A percentile compares a stretch with the other conserved stretches of the same genome.
Evolutionary conservation across 1,140 invertebrate genomes (phyloP).

Genomic region (Drosophila burlai): DNA sequence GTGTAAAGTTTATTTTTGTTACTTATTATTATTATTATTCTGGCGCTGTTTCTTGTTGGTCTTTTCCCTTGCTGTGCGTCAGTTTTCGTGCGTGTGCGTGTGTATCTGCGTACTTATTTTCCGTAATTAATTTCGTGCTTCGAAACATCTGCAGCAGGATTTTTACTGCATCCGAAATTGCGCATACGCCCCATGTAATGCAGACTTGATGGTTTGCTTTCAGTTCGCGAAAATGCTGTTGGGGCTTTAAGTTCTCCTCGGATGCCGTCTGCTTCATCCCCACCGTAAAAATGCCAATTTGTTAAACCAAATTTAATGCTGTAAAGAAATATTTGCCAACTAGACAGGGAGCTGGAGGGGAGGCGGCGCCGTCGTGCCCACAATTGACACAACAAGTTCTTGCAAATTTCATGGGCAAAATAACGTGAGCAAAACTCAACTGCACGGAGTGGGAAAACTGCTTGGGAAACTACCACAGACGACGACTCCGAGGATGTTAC

Average conservation of each 20-base stretch:
- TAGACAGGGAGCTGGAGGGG: slow-evolving; percentile 20
- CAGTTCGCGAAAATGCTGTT: slow-evolving; percentile 42
- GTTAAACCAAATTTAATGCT: slow-evolving; percentile 67
- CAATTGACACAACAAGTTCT: slow-evolving; percentile 74
- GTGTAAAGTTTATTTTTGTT: slow-evolving; percentile 81
- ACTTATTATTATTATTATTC: slow-evolving; percentile 79
- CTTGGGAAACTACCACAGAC: slow-evolving; percentile 25
- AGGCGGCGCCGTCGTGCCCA: slow-evolving; percentile 15
- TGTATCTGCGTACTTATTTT: slow-evolving; percentile 52
- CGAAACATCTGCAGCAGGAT: slow-evolving; percentile 80
- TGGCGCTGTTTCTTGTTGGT: slow-evolving; percentile 50
- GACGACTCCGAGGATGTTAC: slow-evolving; percentile 28
- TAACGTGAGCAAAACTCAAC: slow-evolving; percentile 27
- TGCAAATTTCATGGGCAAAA: slow-evolving; percentile 64
- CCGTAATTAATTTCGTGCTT: slow-evolving; percentile 80
- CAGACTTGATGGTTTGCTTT: slow-evolving; percentile 71
- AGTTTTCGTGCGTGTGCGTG: slow-evolving; percentile 9
- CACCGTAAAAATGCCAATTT: slow-evolving; percentile 60
- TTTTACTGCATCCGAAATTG: slow-evolving; percentile 79
- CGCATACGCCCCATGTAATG: slow-evolving; percentile 68
- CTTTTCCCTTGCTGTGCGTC: slow-evolving; percentile 27
- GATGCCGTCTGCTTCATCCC: slow-evolving; percentile 13
- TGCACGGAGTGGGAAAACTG: slow-evolving; percentile 36
- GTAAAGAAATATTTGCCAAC: slow-evolving; percentile 54
- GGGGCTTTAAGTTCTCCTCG: slow-evolving; percentile 25